A percentile compares a stretch with the other conserved stretches of the same genome.
Conservation (phyloP, 2,797 vertebrate genomes). For the Percopsis omiscomaycus region DNA sequence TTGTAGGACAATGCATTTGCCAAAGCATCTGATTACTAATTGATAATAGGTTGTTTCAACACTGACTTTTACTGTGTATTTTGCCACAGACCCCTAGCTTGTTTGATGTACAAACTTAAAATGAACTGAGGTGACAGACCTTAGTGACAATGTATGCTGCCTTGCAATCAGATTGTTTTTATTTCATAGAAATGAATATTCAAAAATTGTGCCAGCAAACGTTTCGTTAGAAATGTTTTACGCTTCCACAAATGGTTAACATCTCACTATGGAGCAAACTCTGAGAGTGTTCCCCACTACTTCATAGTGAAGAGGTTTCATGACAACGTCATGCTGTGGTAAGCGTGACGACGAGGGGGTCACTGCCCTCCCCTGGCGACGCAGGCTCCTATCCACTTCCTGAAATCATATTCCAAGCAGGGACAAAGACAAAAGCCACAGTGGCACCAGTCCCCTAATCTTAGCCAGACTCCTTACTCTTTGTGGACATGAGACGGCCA, state of each 20-base stretch:
- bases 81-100: constrained; percentile 43
- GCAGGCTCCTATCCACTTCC: constrained; percentile 48
- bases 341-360: constrained; percentile 36
- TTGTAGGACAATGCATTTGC: constrained; percentile 39
- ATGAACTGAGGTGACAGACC: constrained; percentile 25
- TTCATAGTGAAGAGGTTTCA: constrained; percentile 2
- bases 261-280: not conserved
- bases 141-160: constrained; percentile 14
- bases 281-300: not conserved
- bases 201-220: not conserved
- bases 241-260: not conserved
- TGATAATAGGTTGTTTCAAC: constrained; percentile 63
- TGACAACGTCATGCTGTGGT: not conserved
- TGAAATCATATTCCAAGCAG: constrained; percentile 46
- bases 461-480: constrained; percentile 57
- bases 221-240: not conserved
- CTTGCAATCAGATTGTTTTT: constrained; percentile 12
- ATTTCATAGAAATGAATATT: not conserved
- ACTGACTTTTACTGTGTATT: constrained; percentile 48
- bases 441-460: constrained; percentile 62
- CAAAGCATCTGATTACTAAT: constrained; percentile 63
- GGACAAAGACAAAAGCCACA: constrained; percentile 58
- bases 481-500: constrained; percentile 51
- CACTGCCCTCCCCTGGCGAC: constrained; percentile 36
- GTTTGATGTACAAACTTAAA: constrained; percentile 36